Base-by-base conservation (phyloP, 2,888 invertebrate genomes). In the Hirtodrosophila cameraria region DNA sequence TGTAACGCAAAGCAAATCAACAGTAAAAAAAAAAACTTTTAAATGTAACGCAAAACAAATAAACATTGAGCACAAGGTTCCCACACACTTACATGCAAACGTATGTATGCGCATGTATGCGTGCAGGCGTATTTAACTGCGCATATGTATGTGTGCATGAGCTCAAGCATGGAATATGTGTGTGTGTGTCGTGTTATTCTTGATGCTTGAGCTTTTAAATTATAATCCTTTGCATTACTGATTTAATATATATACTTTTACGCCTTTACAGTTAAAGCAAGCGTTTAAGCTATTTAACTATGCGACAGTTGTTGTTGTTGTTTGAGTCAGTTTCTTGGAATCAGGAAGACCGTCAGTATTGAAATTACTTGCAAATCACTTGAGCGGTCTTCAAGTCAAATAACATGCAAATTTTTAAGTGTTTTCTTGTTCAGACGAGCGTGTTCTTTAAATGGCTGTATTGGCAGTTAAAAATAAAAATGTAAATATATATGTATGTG, bases 211-310 rank as follows among this genome's bases (percentile, higher is more conserved):
- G 50, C 36, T 12, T 23, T 31, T 18, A 25, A 18, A 54, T 11
- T 54, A 54, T 57, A 58, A 28, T 39, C 8, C 16, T 49, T 49
- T 20, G 12, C 25, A 39, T 38, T 28, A 16, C 36, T 23, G 23
- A 6, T 23, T 23, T 7, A 23, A 16, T 12, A 38, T 48, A 39
- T 38, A 27, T 27, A 12, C 23, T 23, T 12, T 8, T n/a, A 15
- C 11, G 43, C 23, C 43, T 31, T 38, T 48, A 23, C 43, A 48
- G 23, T n/a, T 30, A n/a, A 16, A 25, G 1, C 23, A 13, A 8
- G 3, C 2, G 3, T 11, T 31, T 27, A 16, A 30, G 52, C 41
- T 42, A 48, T 73, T 73, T 58, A 43, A 59, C 28, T 48, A 38
- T 60, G 45, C 48, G 30, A 60, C 15, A 33, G 25, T 13, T 31